Evolutionary conservation across 2,797 vertebrate genomes (phyloP), one percentile per base, ranked within the genome.

Genomic region (Gymnothorax javanicus): DNA sequence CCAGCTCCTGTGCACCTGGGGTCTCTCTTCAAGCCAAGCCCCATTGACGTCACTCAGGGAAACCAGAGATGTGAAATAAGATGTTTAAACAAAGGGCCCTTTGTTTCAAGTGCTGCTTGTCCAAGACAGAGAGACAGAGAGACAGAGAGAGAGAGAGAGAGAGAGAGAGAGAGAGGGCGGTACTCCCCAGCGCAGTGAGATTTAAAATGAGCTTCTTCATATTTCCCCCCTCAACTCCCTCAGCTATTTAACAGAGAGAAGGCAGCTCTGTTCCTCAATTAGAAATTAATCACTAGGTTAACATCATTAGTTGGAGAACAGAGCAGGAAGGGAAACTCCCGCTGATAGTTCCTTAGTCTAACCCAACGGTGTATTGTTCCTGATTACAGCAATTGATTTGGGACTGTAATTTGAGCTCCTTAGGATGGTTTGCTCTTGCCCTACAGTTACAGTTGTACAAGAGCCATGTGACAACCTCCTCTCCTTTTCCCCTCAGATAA

Each of bases 401-500:
- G 56, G 77, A 81, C 77, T 54, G 77, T n/a, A 23, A 54, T 54
- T 23, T 12, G 11, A 81, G 6, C 52, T 54, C 27, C 50, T 56
- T 81, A 23, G 23, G 5, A 79, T 7, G 50, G 20, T 50, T 52
- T 54, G 77, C 77, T 11, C n/a, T 56, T 81, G 77, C 56, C 43
- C 33, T 77, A 50, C 33, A 43, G 73, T 15, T 20, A n/a, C 52
- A 81, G 25, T 20, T 8, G 50, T 81, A 52, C 23, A 56, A 56
- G 50, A 56, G 17, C 52, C 52, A n/a, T 0, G 50, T 81, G 77
- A 43, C 5, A 1, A 27, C 20, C 54, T 50, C 8, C 57, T 15
- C 56, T 62, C 43, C 33, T 52, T 23, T 82, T 9, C 71, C 4
- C 93, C 92, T 1, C 94, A 99, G 98, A 99, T 93, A 99, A 99